Base-by-base conservation (phyloP, 2,888 invertebrate genomes). In the Lasioglossum villosulum region DNA sequence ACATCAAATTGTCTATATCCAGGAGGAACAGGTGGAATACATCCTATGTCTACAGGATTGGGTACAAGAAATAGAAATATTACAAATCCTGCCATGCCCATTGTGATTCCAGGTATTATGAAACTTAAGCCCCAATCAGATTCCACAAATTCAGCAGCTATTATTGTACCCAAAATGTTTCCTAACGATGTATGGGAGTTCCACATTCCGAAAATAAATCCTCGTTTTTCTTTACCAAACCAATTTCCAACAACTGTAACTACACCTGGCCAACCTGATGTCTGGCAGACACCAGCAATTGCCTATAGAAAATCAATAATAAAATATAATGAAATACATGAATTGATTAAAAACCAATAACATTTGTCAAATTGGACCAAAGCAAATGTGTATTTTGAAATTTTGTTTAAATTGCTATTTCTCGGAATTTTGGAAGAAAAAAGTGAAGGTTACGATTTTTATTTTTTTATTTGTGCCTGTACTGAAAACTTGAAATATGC, bases 191-290 rank as follows among this genome's bases (percentile, higher is more conserved):
- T 99, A 92, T 99, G 99, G 0, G 99, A 98, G 95, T 99, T 99
- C 99, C 99, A 99, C 10, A 99, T 96, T 19, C 99, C 99, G 95
- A 99, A 99, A 86, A 99, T 98, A 39, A 99, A 96, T 0, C 98
- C 98, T 88, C 98, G 96, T 95, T 98, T 99, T 59, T 97, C 97
- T 95, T 98, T 98, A 0, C 99, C 99, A 96, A 98, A 99, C 99
- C 99, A 99, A 93, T 99, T 98, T n/a, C 98, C 98, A 75, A 99
- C 97, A 4, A 98, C 97, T 0, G 97, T 96, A 0, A 99, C 99
- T 0, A 99, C 99, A 78, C 99, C 98, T 0, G 99, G 99, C 99
- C 99, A 99, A 1, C 99, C 99, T 0, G 98, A 98, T 0, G 99
- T 98, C 96, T 99, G 99, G 19, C 97, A 97, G 19, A 99, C 96